Evolutionary conservation across 2,888 invertebrate genomes (phyloP), one percentile per base, ranked within the genome.

Genomic region (Monoplex corrugatus): DNA sequence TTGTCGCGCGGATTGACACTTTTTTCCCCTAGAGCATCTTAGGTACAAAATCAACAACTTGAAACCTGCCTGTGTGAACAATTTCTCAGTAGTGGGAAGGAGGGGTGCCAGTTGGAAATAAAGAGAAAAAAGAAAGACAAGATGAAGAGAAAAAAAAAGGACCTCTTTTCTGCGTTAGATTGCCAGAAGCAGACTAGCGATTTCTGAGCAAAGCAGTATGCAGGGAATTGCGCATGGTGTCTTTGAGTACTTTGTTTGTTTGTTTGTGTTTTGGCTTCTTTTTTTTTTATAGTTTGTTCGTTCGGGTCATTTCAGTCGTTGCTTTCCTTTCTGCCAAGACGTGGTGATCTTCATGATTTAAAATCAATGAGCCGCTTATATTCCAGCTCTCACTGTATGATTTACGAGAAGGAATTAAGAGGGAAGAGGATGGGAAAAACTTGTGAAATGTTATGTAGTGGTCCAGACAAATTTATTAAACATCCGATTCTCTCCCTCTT

Each of bases 41-140:
- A 82, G 44, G 82, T 82, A 82, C 82, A 82, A 82, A 82, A 82
- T 82, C 44, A 82, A 82, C 82, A 82, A 82, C 82, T 44, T 45
- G 45, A 82, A 82, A 45, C 82, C 82, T 35, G 82, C 82, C 32
- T 45, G 44, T 45, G 45, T 44, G 82, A 16, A 45, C 82, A 44
- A 45, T 82, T 82, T 82, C 45, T 82, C 82, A 44, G 19, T 19
- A 19, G 50, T 19, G 19, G 50, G 19, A 19, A 50, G 19, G 19
- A 50, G 8, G 50, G 50, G 50, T 8, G 50, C n/a, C n/a, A n/a
- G n/a, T n/a, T n/a, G 50, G 28, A 44, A 13, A 32, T 5, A 75
- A 8, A 45, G 82, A 8, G n/a, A 16, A 32, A 45, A 32, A 82
- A 82, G 45, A 82, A 45, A 80, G 23, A 19, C 5, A 75, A 2